Evolutionary conservation across 2,113 vertebrate genomes (phyloP).

Genomic region (Cromileptes altivelis): DNA sequence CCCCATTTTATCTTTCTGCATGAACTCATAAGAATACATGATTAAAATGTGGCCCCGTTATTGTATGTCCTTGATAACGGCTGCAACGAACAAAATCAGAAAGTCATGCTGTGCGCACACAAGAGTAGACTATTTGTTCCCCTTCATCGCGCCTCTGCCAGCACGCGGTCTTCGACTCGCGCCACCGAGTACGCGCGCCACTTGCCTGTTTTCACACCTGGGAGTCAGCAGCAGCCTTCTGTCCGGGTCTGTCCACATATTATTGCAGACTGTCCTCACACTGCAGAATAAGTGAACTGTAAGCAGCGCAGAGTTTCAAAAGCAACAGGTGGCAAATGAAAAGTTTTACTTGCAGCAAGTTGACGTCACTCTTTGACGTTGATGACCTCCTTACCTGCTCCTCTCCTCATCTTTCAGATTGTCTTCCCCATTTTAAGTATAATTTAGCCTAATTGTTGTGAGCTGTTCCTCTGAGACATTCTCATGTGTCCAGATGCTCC

Average conservation of each 20-base stretch:
- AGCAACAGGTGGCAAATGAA: slow-evolving; percentile 40
- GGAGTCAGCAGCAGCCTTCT: neutral
- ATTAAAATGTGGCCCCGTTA: neutral
- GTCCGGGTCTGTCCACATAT: neutral
- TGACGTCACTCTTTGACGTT: neutral
- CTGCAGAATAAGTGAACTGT: neutral
- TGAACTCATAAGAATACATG: too few species aligned
- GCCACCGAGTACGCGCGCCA: neutral
- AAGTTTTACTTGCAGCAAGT: neutral
- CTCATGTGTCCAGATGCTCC: neutral
- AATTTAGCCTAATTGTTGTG: neutral
- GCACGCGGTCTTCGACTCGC: slow-evolving; percentile 12
- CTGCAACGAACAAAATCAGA: neutral
- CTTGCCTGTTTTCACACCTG: slow-evolving; percentile 25
- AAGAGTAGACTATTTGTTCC: neutral
- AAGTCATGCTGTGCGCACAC: neutral
- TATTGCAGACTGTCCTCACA: neutral
- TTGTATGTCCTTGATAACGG: neutral
- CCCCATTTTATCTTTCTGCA: neutral
- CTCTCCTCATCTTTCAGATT: neutral
- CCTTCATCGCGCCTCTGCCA: neutral
- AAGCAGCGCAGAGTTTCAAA: neutral
- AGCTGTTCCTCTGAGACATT: neutral
- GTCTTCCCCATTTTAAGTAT: neutral
- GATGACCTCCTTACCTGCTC: neutral